Percentiles rank a stretch among this genome's conserved stretches.
Evolutionary conservation across 2,797 vertebrate species (phyloP).

Genomic region (Acanthopagrus latus): DNA sequence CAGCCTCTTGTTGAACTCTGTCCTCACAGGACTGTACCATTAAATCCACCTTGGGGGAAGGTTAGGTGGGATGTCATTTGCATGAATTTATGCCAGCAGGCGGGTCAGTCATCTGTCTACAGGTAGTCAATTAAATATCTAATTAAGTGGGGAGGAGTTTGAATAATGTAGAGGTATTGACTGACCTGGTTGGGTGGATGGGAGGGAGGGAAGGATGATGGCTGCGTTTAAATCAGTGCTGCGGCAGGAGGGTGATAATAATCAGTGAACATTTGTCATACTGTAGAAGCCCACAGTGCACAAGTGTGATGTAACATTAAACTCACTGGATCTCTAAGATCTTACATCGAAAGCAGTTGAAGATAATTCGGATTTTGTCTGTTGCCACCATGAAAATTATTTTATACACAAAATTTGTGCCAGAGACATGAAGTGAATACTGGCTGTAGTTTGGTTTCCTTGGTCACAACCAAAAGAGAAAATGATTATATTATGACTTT

Average conservation of each 20-base stretch:
- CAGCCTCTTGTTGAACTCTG: conserved; percentile 75
- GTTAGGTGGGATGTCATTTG: conserved; percentile 75
- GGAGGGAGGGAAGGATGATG: conserved; percentile 55
- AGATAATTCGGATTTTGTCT: neutral
- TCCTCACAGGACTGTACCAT: conserved; percentile 65
- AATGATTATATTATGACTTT: neutral
- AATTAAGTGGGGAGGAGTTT: conserved; percentile 87
- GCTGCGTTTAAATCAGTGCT: conserved; percentile 77
- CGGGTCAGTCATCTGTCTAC: conserved; percentile 80
- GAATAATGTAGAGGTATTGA: conserved; percentile 88
- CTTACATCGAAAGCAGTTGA: neutral
- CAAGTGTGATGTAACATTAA: neutral
- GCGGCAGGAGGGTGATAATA: conserved; percentile 47
- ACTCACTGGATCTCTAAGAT: conserved; percentile 2
- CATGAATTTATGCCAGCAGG: conserved; percentile 83
- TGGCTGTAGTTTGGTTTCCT: neutral
- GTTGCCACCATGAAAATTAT: neutral
- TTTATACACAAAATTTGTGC: neutral
- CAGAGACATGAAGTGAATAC: neutral
- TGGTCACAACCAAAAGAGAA: neutral
- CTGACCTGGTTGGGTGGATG: conserved; percentile 56
- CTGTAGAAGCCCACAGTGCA: conserved; percentile 7
- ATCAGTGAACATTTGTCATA: conserved; percentile 41
- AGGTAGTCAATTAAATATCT: conserved; percentile 88
- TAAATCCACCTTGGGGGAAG: conserved; percentile 72